phyloP scores from a whole-genome alignment of 1,140 invertebrate species.

The Watersipora subatra region DNA sequence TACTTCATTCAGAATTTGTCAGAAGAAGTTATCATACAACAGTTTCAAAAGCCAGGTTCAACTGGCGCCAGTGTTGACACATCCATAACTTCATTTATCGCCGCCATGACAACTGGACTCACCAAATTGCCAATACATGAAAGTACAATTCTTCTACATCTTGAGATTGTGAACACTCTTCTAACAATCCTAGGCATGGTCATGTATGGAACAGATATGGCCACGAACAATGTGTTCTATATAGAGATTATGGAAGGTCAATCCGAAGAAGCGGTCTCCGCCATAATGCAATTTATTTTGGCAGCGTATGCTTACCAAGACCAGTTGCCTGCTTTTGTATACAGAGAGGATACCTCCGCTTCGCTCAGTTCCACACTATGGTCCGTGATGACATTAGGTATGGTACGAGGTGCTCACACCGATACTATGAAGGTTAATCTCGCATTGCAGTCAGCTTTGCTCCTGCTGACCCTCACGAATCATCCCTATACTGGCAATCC shows the following conservation, averaged over 20 bases:
- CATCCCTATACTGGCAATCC: conserved; percentile 64
- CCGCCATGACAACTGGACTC: background rate
- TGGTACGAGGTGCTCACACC: conserved; percentile 33
- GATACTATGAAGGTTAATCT: background rate
- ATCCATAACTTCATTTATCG: background rate
- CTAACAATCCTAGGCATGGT: conserved; percentile 75
- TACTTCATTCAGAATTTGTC: conserved; percentile 59
- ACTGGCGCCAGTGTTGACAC: background rate
- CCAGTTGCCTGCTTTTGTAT: background rate
- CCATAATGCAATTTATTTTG: background rate
- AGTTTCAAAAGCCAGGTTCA: conserved; percentile 40
- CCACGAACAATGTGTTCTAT: conserved; percentile 53
- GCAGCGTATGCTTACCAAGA: background rate
- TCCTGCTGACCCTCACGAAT: conserved; percentile 76
- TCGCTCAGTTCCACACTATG: conserved; percentile 46
- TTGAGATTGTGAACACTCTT: conserved; percentile 71
- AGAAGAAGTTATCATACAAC: conserved; percentile 43
- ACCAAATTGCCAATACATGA: background rate
- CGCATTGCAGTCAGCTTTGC: conserved; percentile 68
- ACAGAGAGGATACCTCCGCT: background rate
- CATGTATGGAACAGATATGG: conserved; percentile 59
- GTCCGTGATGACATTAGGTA: conserved; percentile 56
- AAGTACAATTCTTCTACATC: conserved; percentile 33
- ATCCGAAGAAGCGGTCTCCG: background rate
- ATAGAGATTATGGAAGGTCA: conserved; percentile 41